Evolutionary conservation across 1,140 invertebrate species (phyloP).

Genomic region (Heliconius melpomene): DNA sequence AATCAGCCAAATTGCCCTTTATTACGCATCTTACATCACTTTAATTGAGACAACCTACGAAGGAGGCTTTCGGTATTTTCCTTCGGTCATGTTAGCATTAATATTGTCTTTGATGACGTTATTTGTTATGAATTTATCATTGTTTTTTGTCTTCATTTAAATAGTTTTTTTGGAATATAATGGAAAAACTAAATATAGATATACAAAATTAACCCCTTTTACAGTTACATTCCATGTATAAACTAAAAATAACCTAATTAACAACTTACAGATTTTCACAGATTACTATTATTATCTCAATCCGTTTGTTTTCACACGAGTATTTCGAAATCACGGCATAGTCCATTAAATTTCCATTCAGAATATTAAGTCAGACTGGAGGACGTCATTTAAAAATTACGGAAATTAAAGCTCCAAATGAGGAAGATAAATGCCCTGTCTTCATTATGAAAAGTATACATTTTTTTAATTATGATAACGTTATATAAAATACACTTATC

Average conservation of each 20-base stretch:
- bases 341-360: conserved; percentile 7
- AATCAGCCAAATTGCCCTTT: conserved; percentile 65
- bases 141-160: background rate
- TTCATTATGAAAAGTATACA: conserved; percentile 6
- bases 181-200: too few relatives aligned
- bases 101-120: background rate
- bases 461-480: background rate
- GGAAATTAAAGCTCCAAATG: conserved; percentile 11
- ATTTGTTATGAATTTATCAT: background rate
- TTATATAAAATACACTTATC: background rate
- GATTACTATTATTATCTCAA: background rate
- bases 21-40: conserved; percentile 68
- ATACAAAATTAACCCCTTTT: too few relatives aligned
- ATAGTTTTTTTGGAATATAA: background rate
- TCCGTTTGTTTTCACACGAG: background rate
- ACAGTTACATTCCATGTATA: too few relatives aligned
- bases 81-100: conserved; percentile 18
- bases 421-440: conserved; percentile 2
- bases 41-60: conserved; percentile 60
- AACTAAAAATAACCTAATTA: too few relatives aligned
- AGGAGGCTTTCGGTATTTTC: conserved; percentile 48
- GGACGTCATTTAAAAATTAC: conserved; percentile 7
- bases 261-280: background rate
- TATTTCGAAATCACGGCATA: background rate
- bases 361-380: background rate